phyloP scores from a whole-genome alignment of 2,888 invertebrate genomes.

The Eremobia ochroleuca region DNA sequence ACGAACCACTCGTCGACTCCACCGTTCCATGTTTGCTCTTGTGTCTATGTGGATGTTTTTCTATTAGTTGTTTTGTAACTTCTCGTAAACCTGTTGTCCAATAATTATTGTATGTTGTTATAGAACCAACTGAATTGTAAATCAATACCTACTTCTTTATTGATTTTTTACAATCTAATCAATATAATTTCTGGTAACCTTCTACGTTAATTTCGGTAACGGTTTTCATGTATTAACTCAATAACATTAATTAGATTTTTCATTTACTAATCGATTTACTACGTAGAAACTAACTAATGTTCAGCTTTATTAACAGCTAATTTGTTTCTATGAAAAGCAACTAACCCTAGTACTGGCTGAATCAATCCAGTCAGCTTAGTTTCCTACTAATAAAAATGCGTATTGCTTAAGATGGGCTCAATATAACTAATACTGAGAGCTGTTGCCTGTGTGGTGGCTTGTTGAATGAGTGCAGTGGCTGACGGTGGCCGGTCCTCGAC shows the following conservation, averaged over 20 bases:
- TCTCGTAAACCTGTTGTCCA: slow-evolving; percentile 58
- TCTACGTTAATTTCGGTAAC: slow-evolving; percentile 25
- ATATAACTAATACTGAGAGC: slow-evolving; percentile 39
- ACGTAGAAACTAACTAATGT: slow-evolving; percentile 41
- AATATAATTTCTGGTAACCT: slow-evolving; percentile 32
- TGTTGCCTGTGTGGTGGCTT: slow-evolving; percentile 49
- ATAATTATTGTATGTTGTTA: slow-evolving; percentile 53
- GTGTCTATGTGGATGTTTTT: slow-evolving; percentile 71
- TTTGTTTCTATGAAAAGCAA: slow-evolving; percentile 29
- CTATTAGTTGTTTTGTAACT: slow-evolving; percentile 71
- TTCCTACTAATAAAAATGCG: slow-evolving; percentile 43
- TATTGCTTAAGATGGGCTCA: slow-evolving; percentile 46
- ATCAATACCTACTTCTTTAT: slow-evolving; percentile 47
- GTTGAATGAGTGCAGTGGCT: slow-evolving; percentile 76
- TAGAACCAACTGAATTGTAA: slow-evolving; percentile 54
- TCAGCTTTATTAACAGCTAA: slow-evolving; percentile 52
- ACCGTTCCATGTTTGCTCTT: slow-evolving; percentile 76
- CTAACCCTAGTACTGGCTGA: slow-evolving; percentile 35
- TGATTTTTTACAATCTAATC: slow-evolving; percentile 39
- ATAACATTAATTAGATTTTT: slow-evolving; percentile 45
- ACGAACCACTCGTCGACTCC: slow-evolving; percentile 75
- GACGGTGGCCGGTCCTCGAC: slow-evolving; percentile 80
- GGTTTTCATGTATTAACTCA: slow-evolving; percentile 54
- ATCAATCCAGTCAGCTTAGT: slow-evolving; percentile 23
- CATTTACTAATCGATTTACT: slow-evolving; percentile 57